Evolutionary conservation across 92 coral and sea anemone genomes (phyloP), one percentile per base, ranked within the genome.

Genomic region (Zoanthus sociatus): DNA sequence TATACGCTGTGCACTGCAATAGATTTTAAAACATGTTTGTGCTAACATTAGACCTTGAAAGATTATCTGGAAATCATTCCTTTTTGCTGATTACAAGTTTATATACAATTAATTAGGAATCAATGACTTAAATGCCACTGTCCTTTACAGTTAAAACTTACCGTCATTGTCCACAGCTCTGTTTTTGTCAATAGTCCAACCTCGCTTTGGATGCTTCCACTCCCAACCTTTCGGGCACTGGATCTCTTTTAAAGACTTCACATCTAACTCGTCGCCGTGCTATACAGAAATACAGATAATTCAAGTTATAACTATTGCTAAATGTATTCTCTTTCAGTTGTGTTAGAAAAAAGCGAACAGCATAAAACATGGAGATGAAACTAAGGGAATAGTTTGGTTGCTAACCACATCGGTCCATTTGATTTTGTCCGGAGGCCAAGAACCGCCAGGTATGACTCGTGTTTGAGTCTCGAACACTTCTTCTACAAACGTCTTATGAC

Each of bases 151-250:
- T 16, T 7, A 45, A 0, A 37, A 46, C 87, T 70, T 87, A 94
- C 98, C 98, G 51, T 94, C 94, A 30, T 94, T 90, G 77, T 96
- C 98, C 44, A 97, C 99, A 17, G 99, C 99, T 42, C 99, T 90
- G 87, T 97, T 97, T 55, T 91, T 78, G 86, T 97, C 99, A 17
- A 92, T 94, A 10, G 47, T 78, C 99, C 99, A 97, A 26, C 67
- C 89, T 58, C 75, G 20, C 18, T 91, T 94, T 26, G 92, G 86
- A 54, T 78, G 90, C 12, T 94, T 90, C 99, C 99, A 97, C 20
- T 88, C 87, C 99, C 99, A 97, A 45, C 95, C 96, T 79, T 97
- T 95, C 21, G 97, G 97, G 30, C 95, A 94, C 72, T 86, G 85
- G 64, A 93, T 55, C 48, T 87, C 89, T 30, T 92, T 92, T 13